phyloP scores from a whole-genome alignment of 1,140 invertebrate species.

The Drosophila funebris region DNA sequence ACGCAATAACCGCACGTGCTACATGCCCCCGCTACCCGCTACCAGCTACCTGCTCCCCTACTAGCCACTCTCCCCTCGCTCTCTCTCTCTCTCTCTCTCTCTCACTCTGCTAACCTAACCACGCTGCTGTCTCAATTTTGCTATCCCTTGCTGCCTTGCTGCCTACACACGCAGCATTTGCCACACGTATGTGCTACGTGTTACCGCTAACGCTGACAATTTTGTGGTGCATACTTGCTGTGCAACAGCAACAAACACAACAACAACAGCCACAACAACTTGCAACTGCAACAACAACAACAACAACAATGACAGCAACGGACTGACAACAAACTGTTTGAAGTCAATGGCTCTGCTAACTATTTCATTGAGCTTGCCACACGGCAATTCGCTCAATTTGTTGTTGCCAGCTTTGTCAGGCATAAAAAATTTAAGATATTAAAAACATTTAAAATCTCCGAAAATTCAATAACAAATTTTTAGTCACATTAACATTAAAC shows the following conservation, averaged over 20 bases:
- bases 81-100: too few relatives aligned
- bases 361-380: slow-evolving; percentile 51
- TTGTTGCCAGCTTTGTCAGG: too few relatives aligned
- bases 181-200: slow-evolving; percentile 71
- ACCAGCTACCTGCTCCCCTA: not conserved
- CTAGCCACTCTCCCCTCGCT: not conserved
- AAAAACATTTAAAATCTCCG: too few relatives aligned
- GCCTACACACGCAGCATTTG: slow-evolving; percentile 45
- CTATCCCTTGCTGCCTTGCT: not conserved
- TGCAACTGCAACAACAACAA: slow-evolving; percentile 7
- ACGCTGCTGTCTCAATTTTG: not conserved
- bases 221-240: slow-evolving; percentile 40
- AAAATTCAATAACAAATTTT: too few relatives aligned
- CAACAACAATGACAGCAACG: not conserved
- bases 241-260: slow-evolving; percentile 4
- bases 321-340: not conserved
- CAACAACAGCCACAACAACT: slow-evolving; percentile 13
- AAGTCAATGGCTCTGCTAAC: slow-evolving; percentile 1
- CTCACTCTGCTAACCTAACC: too few relatives aligned
- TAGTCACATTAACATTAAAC: too few relatives aligned
- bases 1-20: slow-evolving; percentile 46
- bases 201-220: slow-evolving; percentile 63
- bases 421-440: too few relatives aligned
- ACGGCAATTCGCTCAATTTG: slow-evolving; percentile 8
- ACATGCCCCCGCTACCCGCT: too few relatives aligned